Percentiles rank a stretch among this genome's conserved stretches.
These are phyloP conservation scores for Oceanodroma leucorhoa DNA, from an alignment of 2,797 vertebrate species.

Conservation along the genomic window DNA sequence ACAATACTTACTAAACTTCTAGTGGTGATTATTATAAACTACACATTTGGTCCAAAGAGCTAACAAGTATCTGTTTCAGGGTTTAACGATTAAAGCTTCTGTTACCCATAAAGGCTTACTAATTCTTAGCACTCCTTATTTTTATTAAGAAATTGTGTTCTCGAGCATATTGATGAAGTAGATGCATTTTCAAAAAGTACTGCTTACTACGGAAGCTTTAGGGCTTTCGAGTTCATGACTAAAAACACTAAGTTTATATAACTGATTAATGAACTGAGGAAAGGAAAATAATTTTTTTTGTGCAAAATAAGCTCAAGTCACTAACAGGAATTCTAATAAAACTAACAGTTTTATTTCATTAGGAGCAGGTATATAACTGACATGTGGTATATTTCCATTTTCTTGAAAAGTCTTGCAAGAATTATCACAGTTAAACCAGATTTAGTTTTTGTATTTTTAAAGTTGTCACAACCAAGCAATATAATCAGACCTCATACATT, in stretches of 20 bases:
- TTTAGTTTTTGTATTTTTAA: neutral
- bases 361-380: neutral
- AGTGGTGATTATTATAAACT: neutral
- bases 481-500: neutral
- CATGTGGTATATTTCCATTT: neutral
- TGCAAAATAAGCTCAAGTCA: neutral
- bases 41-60: neutral
- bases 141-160: neutral
- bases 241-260: neutral
- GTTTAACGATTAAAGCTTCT: neutral
- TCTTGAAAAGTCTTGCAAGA: neutral
- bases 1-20: neutral
- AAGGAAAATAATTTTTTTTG: neutral
- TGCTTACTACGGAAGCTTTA: neutral
- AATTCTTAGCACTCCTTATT: neutral
- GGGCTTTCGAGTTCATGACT: neutral
- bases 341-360: neutral
- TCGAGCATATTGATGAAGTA: neutral
- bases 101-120: neutral
- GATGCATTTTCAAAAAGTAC: neutral
- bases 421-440: neutral
- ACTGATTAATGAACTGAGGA: neutral
- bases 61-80: neutral
- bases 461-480: neutral
- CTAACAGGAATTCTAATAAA: neutral